Base-by-base conservation (phyloP, 2,113 vertebrate genomes). In the Todiramphus chloris region DNA sequence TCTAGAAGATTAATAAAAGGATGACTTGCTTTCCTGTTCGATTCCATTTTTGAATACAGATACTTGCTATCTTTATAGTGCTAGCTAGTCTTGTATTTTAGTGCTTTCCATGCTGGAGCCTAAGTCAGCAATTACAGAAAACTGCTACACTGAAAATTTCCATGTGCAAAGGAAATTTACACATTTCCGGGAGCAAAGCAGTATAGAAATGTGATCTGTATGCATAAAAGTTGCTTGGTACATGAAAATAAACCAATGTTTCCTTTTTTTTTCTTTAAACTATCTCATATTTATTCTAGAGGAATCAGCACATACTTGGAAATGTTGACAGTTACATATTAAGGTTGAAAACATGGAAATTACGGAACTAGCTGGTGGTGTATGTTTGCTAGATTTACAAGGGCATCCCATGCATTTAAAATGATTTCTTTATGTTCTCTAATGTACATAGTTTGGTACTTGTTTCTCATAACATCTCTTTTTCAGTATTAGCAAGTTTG, bases 31-130 rank as follows among this genome's bases (percentile, higher is more conserved):
- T 79, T 84, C n/a, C 44, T 69, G 6, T 59, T 74, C 78, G 25
- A 72, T 67, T 87, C 27, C 4, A 43, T 55, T 92, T 68, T 41
- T 75, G 2, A 85, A 50, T 72, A 51, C 3, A 35, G 28, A 58
- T 59, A 50, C 6, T 53, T 62, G 12, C 6, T 85, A 56, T 44
- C 39, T 72, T 78, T 0, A 0, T 20, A 41, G 17, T 35, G 35
- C 5, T 76, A 74, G 13, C 21, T 72, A 58, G 23, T 17, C 16
- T 24, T 75, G 25, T 21, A 63, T 88, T 90, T 77, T 67, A 44
- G 13, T 48, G 51, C 8, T 83, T 83, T 84, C 48, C 21, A 41
- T 60, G 18, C 11, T 72, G n/a, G 12, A 82, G 16, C 11, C 62
- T 41, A 82, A 87, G 56, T 60, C 68, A 84, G 69, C 9, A 84